Conservation (phyloP, 2,113 vertebrate genomes). For the Melanocharis versteri region DNA sequence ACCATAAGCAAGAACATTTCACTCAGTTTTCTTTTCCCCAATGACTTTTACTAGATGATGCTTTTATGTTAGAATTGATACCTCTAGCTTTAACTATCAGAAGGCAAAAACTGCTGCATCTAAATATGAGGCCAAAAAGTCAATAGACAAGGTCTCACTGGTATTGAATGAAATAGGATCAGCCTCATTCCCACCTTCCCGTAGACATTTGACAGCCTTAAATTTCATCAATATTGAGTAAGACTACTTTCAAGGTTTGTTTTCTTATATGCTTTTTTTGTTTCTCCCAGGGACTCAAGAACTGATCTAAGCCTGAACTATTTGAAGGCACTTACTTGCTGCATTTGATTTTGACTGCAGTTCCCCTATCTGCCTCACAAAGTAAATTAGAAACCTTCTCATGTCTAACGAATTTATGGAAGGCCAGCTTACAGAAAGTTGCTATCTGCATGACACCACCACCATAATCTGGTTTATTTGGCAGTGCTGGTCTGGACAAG, state of each 20-base stretch:
- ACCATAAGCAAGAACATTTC: background rate
- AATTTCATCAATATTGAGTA: background rate
- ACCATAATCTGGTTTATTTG: background rate
- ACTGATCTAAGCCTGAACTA: background rate
- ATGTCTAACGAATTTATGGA: background rate
- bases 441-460: background rate
- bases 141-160: background rate
- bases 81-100: background rate
- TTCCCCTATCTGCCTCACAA: background rate
- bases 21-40: background rate
- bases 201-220: background rate
- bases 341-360: background rate
- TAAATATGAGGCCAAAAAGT: background rate
- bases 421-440: background rate
- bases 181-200: background rate
- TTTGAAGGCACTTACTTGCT: background rate
- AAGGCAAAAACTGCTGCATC: background rate
- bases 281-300: background rate
- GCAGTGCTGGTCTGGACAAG: background rate
- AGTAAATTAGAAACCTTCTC: background rate
- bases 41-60: background rate
- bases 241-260: background rate
- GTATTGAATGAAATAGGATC: background rate
- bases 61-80: background rate
- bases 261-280: background rate